phyloP scores from a whole-genome alignment of 2,797 vertebrate species.

The Sylvia borin region DNA sequence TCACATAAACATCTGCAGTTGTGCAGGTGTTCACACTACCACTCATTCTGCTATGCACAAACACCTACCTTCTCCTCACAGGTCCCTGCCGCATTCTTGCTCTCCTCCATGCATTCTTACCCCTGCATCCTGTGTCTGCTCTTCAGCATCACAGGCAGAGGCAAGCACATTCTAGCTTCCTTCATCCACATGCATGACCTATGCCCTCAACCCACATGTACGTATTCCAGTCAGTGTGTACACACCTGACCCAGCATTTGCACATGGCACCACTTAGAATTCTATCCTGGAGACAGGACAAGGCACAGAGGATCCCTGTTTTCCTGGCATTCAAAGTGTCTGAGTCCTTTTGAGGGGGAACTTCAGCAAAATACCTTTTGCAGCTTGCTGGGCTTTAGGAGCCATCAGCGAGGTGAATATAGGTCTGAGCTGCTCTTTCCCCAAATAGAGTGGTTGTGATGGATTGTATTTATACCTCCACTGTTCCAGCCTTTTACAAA shows the following conservation, averaged over 20 bases:
- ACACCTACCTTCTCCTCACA: neutral
- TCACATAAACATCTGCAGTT: neutral
- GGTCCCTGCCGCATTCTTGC: neutral
- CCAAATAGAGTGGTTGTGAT: neutral
- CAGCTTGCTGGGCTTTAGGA: neutral
- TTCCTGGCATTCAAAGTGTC: neutral
- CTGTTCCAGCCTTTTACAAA: conserved; percentile 19
- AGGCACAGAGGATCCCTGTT: neutral
- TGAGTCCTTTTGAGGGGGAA: neutral
- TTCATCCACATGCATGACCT: neutral
- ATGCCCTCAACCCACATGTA: rapidly evolving
- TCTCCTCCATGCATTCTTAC: neutral
- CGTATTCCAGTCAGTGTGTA: rapidly evolving
- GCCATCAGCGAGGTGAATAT: neutral
- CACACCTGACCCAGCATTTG: neutral
- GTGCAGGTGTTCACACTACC: neutral
- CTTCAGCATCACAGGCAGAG: neutral
- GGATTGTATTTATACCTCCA: conserved; percentile 45
- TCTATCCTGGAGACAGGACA: neutral
- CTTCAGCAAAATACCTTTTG: neutral
- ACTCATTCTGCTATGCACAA: neutral
- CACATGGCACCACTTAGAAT: neutral
- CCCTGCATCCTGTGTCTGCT: neutral
- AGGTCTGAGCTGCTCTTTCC: neutral
- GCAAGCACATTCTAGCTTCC: neutral